A percentile compares a stretch with the other conserved stretches of the same genome.
These are phyloP conservation scores for Arenaria interpres DNA, from an alignment of 2,113 vertebrate genomes.

Conservation along the genomic window DNA sequence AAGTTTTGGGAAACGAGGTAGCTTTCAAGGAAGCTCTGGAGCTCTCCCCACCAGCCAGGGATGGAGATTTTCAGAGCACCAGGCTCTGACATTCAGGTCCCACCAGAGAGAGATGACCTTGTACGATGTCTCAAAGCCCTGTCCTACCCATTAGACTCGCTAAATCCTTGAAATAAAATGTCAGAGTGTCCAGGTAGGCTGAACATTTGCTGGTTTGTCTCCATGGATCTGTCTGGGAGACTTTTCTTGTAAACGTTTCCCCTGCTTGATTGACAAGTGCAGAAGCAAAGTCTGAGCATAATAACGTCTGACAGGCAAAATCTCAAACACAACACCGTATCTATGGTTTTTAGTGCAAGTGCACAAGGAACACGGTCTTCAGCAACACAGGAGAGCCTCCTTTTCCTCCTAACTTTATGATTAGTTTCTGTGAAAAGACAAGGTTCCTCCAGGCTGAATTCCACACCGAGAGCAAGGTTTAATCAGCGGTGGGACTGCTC, in stretches of 20 bases:
- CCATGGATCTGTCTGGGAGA: neutral
- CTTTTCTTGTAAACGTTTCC: neutral
- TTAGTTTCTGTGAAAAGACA: slow-evolving; percentile 17
- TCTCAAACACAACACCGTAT: accelerated
- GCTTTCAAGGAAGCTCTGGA: neutral
- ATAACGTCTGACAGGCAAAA: neutral
- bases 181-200: neutral
- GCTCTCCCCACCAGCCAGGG: neutral
- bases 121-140: neutral
- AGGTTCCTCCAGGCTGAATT: slow-evolving; percentile 9
- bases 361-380: neutral
- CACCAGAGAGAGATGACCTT: neutral
- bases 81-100: neutral
- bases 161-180: neutral
- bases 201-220: neutral
- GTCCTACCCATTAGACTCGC: neutral
- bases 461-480: neutral
- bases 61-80: neutral
- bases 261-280: neutral
- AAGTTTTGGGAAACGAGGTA: neutral
- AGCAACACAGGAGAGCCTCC: neutral
- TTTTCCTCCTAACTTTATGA: neutral
- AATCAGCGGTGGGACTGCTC: slow-evolving; percentile 1
- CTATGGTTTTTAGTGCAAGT: neutral
- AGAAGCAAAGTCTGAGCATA: neutral